Base-by-base conservation (phyloP, 2,797 vertebrate genomes). In the Protonibea diacanthus region DNA sequence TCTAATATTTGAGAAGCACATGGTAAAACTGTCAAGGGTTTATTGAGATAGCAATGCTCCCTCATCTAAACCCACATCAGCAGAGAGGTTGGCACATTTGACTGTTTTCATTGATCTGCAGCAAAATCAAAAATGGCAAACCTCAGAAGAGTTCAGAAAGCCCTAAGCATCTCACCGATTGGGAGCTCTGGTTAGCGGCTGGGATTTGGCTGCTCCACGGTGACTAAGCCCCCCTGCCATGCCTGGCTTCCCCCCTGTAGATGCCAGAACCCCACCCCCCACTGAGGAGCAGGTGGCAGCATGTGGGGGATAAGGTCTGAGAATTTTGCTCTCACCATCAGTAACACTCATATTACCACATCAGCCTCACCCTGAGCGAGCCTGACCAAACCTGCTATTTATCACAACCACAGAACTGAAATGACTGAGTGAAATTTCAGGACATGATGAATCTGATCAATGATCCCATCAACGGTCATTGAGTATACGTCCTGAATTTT, bases 201-300 rank as follows among this genome's bases (percentile, higher is more conserved):
- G 8, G 29, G 78, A 60, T 65, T 49, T 73, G 58, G 65, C 63
- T 29, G 49, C 40, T 80, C 47, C 27, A 52, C 60, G 9, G 48
- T 76, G 71, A 68, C 76, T 70, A 27, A 79, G 18, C 67, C 62
- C 33, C 61, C 57, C 74, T 12, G 15, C 65, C 14, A 11, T 44
- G 25, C 29, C 42, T 29, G 25, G 40, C 53, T 40, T 51, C 70
- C 74, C 48, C 58, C 45, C 53, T 4, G 20, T 11, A 61, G 67
- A 52, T 75, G 51, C 42, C 51, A 45, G 72, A 59, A 21, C 47
- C 44, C 59, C n/a, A 40, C 53, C 1, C 61, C 55, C 75, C 11
- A 27, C 49, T 49, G 76, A 45, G 51, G 70, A 80, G 71, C 67
- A 78, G 80, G 86, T 86, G 84, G 78, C 73, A 79, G 58, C 82